Conservation (phyloP, 2,888 invertebrate genomes). For the Gisinianus flammeolus region DNA sequence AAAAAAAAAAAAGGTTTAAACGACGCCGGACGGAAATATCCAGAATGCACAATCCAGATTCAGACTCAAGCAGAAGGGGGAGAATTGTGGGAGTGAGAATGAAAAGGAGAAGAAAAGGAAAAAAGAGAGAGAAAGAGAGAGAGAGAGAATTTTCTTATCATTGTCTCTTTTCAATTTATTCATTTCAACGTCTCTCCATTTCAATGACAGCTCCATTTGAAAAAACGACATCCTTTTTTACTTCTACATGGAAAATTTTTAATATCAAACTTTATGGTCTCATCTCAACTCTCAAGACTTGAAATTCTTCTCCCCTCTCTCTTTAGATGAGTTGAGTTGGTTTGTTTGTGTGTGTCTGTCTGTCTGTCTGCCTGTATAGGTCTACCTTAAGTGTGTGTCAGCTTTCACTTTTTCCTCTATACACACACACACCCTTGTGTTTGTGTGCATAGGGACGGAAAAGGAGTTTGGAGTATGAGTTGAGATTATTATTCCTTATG, state of each 20-base stretch:
- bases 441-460: neutral
- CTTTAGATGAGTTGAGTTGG: constrained; percentile 14
- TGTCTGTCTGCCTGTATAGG: too few relatives aligned
- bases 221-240: constrained; percentile 33
- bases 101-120: neutral
- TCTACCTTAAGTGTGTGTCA: neutral
- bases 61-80: too few relatives aligned
- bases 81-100: neutral
- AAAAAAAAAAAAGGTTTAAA: neutral
- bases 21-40: too few relatives aligned
- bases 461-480: neutral
- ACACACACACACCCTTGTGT: neutral
- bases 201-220: constrained; percentile 45
- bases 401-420: neutral
- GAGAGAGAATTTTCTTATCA: constrained; percentile 21
- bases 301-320: neutral
- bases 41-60: too few relatives aligned
- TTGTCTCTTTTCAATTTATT: constrained; percentile 43
- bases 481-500: constrained; percentile 16
- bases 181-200: constrained; percentile 45
- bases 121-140: constrained; percentile 8
- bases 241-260: constrained; percentile 43
- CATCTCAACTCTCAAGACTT: neutral
- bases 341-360: constrained; percentile 5
- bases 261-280: constrained; percentile 42